Evolutionary conservation across 1,140 invertebrate genomes (phyloP).

Genomic region (Theocolax elegans): DNA sequence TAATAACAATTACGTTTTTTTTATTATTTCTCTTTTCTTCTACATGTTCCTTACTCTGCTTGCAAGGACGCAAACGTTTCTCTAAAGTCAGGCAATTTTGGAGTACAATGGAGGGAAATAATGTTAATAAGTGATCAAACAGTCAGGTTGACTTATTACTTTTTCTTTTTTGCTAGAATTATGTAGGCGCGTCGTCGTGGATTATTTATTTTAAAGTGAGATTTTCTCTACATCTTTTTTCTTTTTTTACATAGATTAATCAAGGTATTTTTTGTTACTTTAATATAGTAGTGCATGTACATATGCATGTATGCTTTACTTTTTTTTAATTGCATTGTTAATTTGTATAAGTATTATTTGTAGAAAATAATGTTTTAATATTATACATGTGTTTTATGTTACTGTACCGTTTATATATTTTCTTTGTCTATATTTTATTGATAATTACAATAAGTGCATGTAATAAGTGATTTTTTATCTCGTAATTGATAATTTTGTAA

Average conservation of each 20-base stretch:
- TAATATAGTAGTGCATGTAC: background rate
- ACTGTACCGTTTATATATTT: too few relatives aligned
- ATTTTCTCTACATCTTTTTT: conserved; percentile 32
- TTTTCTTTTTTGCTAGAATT: conserved; percentile 45
- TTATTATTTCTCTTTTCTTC: conserved; percentile 47
- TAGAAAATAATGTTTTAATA: too few relatives aligned
- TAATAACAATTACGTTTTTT: too few relatives aligned
- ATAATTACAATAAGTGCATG: too few relatives aligned
- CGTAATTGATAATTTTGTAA: too few relatives aligned
- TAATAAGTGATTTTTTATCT: too few relatives aligned
- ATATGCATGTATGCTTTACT: too few relatives aligned
- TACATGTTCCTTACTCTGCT: conserved; percentile 55
- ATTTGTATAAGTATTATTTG: too few relatives aligned
- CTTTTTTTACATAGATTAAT: conserved; percentile 31
- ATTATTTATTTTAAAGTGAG: conserved; percentile 24
- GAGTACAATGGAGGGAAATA: conserved; percentile 67
- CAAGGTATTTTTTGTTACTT: conserved; percentile 21
- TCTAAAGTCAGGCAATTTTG: conserved; percentile 68
- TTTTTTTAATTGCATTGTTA: too few relatives aligned
- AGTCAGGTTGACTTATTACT: conserved; percentile 46
- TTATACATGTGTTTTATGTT: too few relatives aligned
- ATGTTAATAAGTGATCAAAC: conserved; percentile 55
- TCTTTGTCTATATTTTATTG: too few relatives aligned
- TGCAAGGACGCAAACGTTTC: conserved; percentile 67
- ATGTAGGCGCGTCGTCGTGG: conserved; percentile 31